Evolutionary conservation across 1,140 invertebrate species (phyloP).

Genomic region (Drosophila sproati): DNA sequence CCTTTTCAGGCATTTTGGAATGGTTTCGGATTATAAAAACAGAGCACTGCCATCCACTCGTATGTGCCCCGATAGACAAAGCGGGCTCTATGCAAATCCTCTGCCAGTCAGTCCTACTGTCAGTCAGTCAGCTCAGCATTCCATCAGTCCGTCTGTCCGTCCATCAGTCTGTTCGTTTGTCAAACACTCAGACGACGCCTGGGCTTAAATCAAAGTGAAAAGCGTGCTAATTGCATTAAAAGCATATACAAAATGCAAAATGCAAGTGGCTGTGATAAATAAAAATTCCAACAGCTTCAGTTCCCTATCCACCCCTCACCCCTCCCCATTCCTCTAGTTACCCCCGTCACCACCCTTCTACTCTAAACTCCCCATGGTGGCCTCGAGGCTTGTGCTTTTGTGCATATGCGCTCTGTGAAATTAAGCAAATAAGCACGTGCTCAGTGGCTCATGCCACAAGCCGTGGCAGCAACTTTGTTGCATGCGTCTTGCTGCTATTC

Average conservation of each 20-base stretch:
- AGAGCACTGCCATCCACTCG: conserved; percentile 28
- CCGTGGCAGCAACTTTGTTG: conserved; percentile 50
- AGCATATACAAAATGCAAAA: conserved; percentile 80
- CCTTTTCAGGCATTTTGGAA: too few species aligned
- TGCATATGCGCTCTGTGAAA: conserved; percentile 71
- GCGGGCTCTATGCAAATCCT: conserved; percentile 38
- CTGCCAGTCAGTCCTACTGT: conserved; percentile 43
- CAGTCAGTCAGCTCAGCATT: conserved; percentile 34
- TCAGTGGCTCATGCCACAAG: conserved; percentile 7
- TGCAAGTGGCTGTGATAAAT: conserved; percentile 78
- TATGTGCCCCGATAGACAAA: conserved; percentile 52
- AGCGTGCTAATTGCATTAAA: conserved; percentile 83
- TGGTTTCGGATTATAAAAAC: background rate
- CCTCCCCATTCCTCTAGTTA: background rate
- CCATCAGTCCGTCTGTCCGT: conserved; percentile 20
- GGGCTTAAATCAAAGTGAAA: conserved; percentile 81
- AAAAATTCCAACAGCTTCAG: conserved; percentile 31
- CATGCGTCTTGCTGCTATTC: conserved; percentile 21
- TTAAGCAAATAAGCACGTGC: conserved; percentile 74
- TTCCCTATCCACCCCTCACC: conserved; percentile 5
- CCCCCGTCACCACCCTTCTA: background rate
- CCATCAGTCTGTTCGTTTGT: conserved; percentile 23
- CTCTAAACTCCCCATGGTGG: conserved; percentile 2
- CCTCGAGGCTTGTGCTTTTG: conserved; percentile 53
- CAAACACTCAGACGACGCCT: conserved; percentile 62